Evolutionary conservation across 2,888 invertebrate species (phyloP).

Genomic region (Tridacna gigas): DNA sequence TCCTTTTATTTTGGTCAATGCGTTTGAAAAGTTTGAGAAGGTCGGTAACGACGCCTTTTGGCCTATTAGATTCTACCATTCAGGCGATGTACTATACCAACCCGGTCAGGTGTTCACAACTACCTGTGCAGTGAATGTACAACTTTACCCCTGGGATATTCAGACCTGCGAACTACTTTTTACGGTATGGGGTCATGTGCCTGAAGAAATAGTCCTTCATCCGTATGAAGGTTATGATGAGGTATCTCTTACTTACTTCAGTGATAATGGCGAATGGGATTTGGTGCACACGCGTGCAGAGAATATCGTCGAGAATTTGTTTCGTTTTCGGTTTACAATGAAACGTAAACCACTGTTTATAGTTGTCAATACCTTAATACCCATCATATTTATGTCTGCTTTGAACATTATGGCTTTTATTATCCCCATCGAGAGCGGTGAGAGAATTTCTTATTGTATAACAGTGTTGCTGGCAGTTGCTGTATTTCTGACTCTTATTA

Average conservation of each 20-base stretch:
- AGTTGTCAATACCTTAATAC: constrained; percentile 54
- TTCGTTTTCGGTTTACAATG: constrained; percentile 13
- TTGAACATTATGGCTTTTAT: constrained; percentile 58
- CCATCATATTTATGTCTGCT: constrained; percentile 55
- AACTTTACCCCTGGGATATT: constrained; percentile 43
- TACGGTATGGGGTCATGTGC: constrained; percentile 25
- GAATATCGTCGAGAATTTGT: constrained; percentile 14
- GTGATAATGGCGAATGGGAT: constrained; percentile 56
- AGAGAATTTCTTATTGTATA: constrained; percentile 57
- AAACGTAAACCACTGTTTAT: constrained; percentile 52
- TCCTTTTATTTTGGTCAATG: constrained; percentile 33
- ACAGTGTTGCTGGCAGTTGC: constrained; percentile 63
- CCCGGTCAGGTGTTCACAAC: constrained; percentile 42
- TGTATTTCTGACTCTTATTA: constrained; percentile 62
- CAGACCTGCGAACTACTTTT: constrained; percentile 40
- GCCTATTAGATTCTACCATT: constrained; percentile 7
- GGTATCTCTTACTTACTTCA: constrained; percentile 24
- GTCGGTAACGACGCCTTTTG: constrained; percentile 3
- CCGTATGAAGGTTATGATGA: not conserved
- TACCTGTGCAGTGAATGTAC: constrained; percentile 36
- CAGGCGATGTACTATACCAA: constrained; percentile 9
- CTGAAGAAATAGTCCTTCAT: constrained; percentile 25
- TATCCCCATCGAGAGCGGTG: constrained; percentile 59
- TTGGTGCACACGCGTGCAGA: not conserved
- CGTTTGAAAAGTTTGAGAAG: constrained; percentile 14